Evolutionary conservation across 2,888 invertebrate genomes (phyloP), one percentile per base, ranked within the genome.

Genomic region (Nomada ruficornis): DNA sequence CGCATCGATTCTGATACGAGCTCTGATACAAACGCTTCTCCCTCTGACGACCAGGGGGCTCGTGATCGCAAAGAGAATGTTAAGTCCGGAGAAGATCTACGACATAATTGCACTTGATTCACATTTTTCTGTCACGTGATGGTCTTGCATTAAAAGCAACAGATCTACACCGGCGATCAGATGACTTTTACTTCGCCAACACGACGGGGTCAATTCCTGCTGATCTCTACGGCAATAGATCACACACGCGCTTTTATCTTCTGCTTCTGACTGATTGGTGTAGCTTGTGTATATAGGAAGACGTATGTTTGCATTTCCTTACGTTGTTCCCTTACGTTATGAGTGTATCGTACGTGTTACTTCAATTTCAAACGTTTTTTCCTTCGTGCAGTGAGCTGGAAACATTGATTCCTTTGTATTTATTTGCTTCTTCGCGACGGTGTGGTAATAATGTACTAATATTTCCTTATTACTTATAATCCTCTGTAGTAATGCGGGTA

Each of bases 41-140:
- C 18, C 18, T 23, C 3, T 1, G n/a, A 10, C 18, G 13, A 15
- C n/a, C 26, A 15, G 44, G 65, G 15, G 59, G 69, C 36, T 23
- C 68, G 55, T 18, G 55, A 55, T 15, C 11, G 42, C 2, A 23
- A 36, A 57, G 80, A 68, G 80, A 80, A 80, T 2, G 77, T 59
- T 44, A 68, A 44, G 29, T 64, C 67, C 26, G 57, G n/a, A 15
- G 63, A 72, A 77, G 72, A 80, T 80, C 55, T 77, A 77, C 77
- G 72, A 72, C 68, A 77, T 73, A 73, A 80, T 77, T 77, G 63
- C 68, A 77, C 52, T 55, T 67, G 63, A 26, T 18, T 68, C 55
- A 44, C 20, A 62, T 77, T 72, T 72, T 77, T 77, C 71, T 60
- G 20, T 62, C 80, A 26, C 80, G 65, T 13, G 80, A 77, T 47